Evolutionary conservation across 2,888 invertebrate species (phyloP), one percentile per base, ranked within the genome.

Genomic region (Yponomeuta plumbellus): DNA sequence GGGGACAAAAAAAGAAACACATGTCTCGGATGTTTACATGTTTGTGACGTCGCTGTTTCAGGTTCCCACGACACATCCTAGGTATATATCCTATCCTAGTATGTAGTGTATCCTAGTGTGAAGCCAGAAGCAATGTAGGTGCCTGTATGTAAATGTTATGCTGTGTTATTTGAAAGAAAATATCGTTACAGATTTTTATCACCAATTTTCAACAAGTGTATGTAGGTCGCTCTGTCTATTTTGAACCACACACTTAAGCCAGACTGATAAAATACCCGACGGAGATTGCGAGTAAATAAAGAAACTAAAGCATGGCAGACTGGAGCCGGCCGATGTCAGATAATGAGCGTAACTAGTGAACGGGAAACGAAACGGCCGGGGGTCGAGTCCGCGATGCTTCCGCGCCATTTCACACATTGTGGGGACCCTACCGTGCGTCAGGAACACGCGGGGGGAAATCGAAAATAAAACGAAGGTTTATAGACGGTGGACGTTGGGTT

Each of bases 401-500:
- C 91, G 75, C 75, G 78, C 88, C 91, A 90, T 89, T 89, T 80
- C 80, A 74, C 86, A 78, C 85, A 82, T 90, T 89, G 88, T 88
- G 86, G 86, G 80, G 83, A 80, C 86, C 85, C 86, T 83, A 81
- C 80, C 77, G 77, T 75, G 79, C 80, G 87, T 83, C 85, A 80
- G 74, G 74, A 76, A 75, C 87, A 85, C 79, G 81, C 81, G 73
- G 75, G 26, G 40, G 65, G 63, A 66, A 57, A 66, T 66, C 58
- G 65, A 40, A 66, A 66, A 66, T 39, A 39, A 57, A 67, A 62
- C 17, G 59, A 59, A 64, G 64, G 17, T 65, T 57, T 62, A 17
- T 52, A 52, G 17, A 17, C 17, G 17, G 34, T 34, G 34, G 34
- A 10, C 34, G 34, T 34, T 8, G 34, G 34, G 34, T 8, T 34